Evolutionary conservation across 2,797 vertebrate species (phyloP).

Genomic region (Clarias laeviceps): DNA sequence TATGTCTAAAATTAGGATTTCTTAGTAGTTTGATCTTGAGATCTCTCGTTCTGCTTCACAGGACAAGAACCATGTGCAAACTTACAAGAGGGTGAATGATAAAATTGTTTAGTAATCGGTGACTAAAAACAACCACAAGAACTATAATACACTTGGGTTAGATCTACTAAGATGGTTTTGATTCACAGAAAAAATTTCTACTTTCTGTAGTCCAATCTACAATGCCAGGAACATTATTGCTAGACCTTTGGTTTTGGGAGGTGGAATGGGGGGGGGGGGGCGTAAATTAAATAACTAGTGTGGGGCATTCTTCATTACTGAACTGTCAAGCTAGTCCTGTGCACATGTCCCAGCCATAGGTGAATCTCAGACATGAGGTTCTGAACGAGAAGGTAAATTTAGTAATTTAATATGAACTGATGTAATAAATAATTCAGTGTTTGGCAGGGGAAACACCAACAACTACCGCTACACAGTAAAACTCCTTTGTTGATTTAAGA

Average conservation of each 20-base stretch:
- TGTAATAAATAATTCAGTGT: constrained; percentile 59
- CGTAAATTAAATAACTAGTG: background rate
- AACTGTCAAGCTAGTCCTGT: background rate
- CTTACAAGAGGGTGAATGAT: background rate
- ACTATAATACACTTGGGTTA: background rate
- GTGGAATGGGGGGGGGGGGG: background rate
- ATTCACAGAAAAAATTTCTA: background rate
- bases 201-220: background rate
- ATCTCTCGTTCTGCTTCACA: constrained; percentile 8
- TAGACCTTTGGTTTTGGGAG: background rate
- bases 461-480: constrained; percentile 29
- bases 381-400: background rate
- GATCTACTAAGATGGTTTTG: background rate
- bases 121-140: constrained; percentile 6
- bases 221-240: background rate
- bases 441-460: constrained; percentile 42
- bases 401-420: constrained; percentile 19
- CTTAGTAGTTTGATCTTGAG: constrained; percentile 1
- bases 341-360: background rate
- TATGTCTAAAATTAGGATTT: constrained; percentile 18
- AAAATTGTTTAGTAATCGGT: constrained; percentile 15
- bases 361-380: background rate
- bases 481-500: too few species aligned
- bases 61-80: background rate
- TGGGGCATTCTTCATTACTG: background rate